A percentile compares a stretch with the other conserved stretches of the same genome.
Evolutionary conservation across 2,888 invertebrate species (phyloP).

Genomic region (Hirtodrosophila trivittata): DNA sequence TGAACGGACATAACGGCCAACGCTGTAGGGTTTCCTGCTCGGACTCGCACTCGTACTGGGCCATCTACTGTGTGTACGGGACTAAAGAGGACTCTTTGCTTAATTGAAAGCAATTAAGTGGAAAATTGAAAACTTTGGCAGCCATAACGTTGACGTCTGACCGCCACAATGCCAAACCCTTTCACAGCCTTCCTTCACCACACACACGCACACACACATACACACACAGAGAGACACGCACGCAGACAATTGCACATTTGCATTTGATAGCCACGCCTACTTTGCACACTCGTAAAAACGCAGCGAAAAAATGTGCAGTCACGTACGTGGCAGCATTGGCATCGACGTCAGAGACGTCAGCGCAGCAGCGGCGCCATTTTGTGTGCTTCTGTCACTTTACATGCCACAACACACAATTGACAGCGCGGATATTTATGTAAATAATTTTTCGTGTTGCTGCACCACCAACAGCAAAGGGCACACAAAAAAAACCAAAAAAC

Average conservation of each 20-base stretch:
- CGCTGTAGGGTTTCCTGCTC: constrained; percentile 30
- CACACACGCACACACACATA: constrained; percentile 27
- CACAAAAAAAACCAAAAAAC: constrained; percentile 35
- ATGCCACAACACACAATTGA: constrained; percentile 78
- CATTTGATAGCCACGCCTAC: constrained; percentile 72
- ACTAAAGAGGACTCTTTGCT: constrained; percentile 78
- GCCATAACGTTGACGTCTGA: constrained; percentile 77
- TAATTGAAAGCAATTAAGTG: constrained; percentile 79
- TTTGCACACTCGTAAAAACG: constrained; percentile 57
- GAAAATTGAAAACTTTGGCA: constrained; percentile 79
- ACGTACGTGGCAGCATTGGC: constrained; percentile 48
- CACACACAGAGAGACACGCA: constrained; percentile 5
- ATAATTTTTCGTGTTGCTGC: constrained; percentile 75
- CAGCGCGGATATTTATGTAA: constrained; percentile 76
- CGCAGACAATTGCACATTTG: constrained; percentile 59
- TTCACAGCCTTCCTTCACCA: constrained; percentile 1
- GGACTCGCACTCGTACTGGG: constrained; percentile 7
- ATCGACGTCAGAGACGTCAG: constrained; percentile 17
- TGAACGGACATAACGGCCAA: constrained; percentile 75
- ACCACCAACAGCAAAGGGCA: constrained; percentile 32
- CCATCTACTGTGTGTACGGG: constrained; percentile 30
- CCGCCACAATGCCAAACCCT: constrained; percentile 36
- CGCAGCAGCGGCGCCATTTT: constrained; percentile 67
- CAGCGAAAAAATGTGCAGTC: constrained; percentile 67
- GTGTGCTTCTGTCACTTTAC: constrained; percentile 78